These are phyloP conservation scores for Onychomys torridus DNA, from an alignment of 2,797 vertebrate genomes.

Conservation along the genomic window DNA sequence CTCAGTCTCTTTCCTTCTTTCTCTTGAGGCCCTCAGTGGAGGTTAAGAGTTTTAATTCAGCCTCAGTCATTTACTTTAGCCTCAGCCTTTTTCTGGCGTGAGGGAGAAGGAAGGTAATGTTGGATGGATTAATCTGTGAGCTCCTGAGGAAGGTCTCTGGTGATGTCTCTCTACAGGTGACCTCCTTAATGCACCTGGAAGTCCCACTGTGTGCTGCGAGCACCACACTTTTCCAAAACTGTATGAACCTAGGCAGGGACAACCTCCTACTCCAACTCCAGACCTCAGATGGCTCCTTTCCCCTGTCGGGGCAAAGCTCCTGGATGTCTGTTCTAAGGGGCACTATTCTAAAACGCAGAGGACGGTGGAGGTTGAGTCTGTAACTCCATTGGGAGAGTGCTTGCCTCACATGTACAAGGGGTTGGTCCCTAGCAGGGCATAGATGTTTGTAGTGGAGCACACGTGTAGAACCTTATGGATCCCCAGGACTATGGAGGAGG, in stretches of 20 bases:
- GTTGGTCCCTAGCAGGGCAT: neutral
- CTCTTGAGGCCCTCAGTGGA: neutral
- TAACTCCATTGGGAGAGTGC: conserved; percentile 60
- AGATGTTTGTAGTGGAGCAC: neutral
- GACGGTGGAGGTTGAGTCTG: no score
- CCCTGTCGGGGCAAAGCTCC: neutral
- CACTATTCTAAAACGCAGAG: conserved; percentile 62
- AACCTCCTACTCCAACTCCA: accelerated
- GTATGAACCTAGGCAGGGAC: neutral
- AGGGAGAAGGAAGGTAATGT: neutral
- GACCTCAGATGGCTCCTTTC: neutral
- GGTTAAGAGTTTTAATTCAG: neutral
- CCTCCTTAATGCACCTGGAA: neutral
- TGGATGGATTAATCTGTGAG: no score
- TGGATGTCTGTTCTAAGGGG: neutral
- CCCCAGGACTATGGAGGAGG: neutral
- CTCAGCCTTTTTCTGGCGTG: neutral
- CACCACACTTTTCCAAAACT: neutral
- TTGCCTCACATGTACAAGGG: neutral
- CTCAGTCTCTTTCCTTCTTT: neutral
- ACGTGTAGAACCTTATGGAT: neutral
- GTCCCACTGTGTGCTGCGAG: neutral
- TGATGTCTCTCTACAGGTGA: neutral
- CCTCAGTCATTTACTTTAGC: neutral
- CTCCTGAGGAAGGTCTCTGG: neutral